A percentile compares a stretch with the other conserved stretches of the same genome.
Evolutionary conservation across 2,888 invertebrate genomes (phyloP).

Genomic region (Deilephila elpenor): DNA sequence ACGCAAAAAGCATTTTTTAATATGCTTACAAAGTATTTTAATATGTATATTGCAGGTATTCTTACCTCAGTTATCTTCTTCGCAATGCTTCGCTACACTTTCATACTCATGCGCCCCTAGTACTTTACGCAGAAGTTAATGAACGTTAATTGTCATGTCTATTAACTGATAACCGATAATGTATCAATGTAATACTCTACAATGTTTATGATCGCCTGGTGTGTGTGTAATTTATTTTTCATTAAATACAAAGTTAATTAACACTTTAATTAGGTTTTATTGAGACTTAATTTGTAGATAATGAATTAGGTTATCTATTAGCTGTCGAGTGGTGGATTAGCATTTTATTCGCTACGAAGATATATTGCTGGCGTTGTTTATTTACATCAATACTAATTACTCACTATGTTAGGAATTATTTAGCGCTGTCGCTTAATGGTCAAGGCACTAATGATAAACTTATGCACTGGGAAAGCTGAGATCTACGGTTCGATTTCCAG

Average conservation of each 20-base stretch:
- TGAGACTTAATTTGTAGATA: slow-evolving; percentile 9
- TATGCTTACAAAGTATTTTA: neutral
- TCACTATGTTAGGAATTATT: neutral
- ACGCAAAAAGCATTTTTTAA: neutral
- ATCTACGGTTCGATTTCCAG: no score
- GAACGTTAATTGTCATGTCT: slow-evolving; percentile 23
- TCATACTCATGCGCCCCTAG: slow-evolving; percentile 47
- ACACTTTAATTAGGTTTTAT: slow-evolving; percentile 2
- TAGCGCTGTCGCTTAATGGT: neutral
- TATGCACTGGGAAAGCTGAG: no score
- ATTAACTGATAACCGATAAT: slow-evolving; percentile 19
- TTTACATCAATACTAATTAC: neutral
- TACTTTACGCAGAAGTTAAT: slow-evolving; percentile 34
- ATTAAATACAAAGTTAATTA: slow-evolving; percentile 20
- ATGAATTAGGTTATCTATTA: neutral
- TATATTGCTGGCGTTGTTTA: neutral
- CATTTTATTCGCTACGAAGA: neutral
- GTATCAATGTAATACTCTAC: neutral
- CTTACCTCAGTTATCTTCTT: neutral
- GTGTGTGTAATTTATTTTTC: slow-evolving; percentile 12
- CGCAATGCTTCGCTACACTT: slow-evolving; percentile 24
- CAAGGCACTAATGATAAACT: no score
- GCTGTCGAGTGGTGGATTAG: neutral
- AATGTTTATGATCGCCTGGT: slow-evolving; percentile 20
- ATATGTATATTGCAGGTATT: no score